Percentiles rank a stretch among this genome's conserved stretches.
These are phyloP conservation scores for Philantomba maxwellii DNA, from an alignment of 2,113 vertebrate genomes.

Conservation along the genomic window DNA sequence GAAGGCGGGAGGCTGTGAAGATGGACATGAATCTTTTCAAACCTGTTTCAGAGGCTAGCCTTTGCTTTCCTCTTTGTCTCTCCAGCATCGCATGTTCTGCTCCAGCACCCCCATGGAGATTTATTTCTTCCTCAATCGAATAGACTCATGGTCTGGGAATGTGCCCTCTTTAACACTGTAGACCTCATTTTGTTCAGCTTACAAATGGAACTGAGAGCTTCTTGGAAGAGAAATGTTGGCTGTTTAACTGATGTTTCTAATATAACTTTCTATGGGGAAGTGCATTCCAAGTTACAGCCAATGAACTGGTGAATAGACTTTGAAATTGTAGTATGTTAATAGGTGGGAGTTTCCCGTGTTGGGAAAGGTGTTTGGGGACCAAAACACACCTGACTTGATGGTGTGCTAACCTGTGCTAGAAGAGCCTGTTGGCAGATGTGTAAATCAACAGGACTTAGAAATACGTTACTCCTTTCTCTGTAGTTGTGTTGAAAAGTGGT, in stretches of 20 bases:
- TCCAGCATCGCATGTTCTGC: background rate
- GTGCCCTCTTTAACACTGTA: background rate
- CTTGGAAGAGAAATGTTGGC: background rate
- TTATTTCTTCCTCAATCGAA: background rate
- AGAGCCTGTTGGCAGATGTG: background rate
- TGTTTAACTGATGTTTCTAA: background rate
- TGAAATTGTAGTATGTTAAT: background rate
- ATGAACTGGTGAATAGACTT: background rate
- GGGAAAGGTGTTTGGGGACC: background rate
- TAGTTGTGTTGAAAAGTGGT: background rate
- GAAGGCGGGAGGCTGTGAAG: background rate
- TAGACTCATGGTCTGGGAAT: background rate
- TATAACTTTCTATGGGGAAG: background rate
- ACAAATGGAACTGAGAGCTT: background rate
- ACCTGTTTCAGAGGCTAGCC: background rate
- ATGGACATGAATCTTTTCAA: background rate
- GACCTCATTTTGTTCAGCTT: background rate
- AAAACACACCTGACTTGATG: background rate
- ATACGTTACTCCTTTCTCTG: background rate
- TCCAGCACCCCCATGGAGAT: background rate
- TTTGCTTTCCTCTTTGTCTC: background rate
- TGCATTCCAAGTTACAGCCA: background rate
- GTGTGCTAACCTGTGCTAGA: background rate
- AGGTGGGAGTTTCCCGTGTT: background rate
- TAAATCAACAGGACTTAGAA: background rate